phyloP scores from a whole-genome alignment of 2,797 vertebrate species.

The Leucoraja ocellata region DNA sequence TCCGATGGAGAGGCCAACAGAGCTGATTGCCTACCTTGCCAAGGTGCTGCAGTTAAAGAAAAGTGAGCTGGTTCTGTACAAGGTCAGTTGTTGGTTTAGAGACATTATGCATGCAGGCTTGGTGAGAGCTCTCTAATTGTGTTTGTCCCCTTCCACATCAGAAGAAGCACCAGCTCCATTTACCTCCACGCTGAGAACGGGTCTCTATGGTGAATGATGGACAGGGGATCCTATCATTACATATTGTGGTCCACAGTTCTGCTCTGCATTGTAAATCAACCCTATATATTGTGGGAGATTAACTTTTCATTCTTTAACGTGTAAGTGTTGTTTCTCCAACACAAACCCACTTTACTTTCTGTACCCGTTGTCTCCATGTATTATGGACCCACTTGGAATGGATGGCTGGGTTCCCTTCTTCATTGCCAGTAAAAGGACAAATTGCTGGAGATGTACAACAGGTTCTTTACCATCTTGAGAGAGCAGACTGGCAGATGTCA shows the following conservation, averaged over 20 bases:
- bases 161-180: not conserved
- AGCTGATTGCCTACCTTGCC: constrained; percentile 76
- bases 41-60: constrained; percentile 77
- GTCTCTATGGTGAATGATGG: not conserved
- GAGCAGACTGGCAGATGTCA: not conserved
- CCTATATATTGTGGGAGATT: not conserved
- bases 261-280: not conserved
- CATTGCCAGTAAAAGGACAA: not conserved
- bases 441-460: not conserved
- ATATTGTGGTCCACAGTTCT: not conserved
- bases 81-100: constrained; percentile 56
- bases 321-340: not conserved
- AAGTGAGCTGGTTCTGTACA: constrained; percentile 72
- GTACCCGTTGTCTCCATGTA: not conserved
- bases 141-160: not conserved
- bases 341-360: not conserved
- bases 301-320: not conserved
- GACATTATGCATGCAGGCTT: not conserved
- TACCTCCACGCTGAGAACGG: not conserved
- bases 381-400: not conserved
- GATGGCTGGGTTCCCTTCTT: not conserved
- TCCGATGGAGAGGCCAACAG: constrained; percentile 86
- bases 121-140: not conserved
- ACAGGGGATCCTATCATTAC: not conserved
- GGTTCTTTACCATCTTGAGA: not conserved